Evolutionary conservation across 2,797 vertebrate genomes (phyloP), one percentile per base, ranked within the genome.

Genomic region (Pseudochirops corinnae): DNA sequence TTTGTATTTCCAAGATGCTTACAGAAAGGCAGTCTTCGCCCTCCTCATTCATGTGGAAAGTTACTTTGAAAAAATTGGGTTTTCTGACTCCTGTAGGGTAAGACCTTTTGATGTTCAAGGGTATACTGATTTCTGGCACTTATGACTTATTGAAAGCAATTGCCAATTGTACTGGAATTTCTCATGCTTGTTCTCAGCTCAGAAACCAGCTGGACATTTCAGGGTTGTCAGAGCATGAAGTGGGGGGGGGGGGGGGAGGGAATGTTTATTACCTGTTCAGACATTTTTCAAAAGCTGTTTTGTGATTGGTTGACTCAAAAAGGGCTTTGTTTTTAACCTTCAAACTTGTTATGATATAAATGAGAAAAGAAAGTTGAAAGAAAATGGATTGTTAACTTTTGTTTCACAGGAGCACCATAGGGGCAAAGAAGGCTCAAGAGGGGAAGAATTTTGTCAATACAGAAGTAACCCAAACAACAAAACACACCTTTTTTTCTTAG

Each of bases 281-380:
- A 96, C 95, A 97, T 98, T 98, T 98, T 98, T 98, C 97, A 97
- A 97, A 97, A 98, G 96, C 95, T 97, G 98, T 97, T 98, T 98
- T 95, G 94, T 97, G 60, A 98, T 98, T 98, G 97, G 94, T 87
- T 97, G 97, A 98, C 96, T 98, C 98, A 98, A 98, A 98, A 95
- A 97, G 93, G 98, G 97, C 98, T 98, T 98, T 98, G 97, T 98
- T 98, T 98, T 94, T 96, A 98, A 98, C 98, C 96, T 96, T 97
- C 29, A 55, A 95, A 97, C 91, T 53, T 94, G 93, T 55, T 52
- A 24, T 56, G 28, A 93, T 96, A 96, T 97, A 95, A 90, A 97
- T 87, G 96, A 62, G 82, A 46, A 96, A 98, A 92, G 91, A 87
- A 94, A 92, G 24, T 94, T 87, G 92, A 90, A 95, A 96, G 91